phyloP scores from a whole-genome alignment of 2,797 vertebrate species.

The Ctenopoma multispine region DNA sequence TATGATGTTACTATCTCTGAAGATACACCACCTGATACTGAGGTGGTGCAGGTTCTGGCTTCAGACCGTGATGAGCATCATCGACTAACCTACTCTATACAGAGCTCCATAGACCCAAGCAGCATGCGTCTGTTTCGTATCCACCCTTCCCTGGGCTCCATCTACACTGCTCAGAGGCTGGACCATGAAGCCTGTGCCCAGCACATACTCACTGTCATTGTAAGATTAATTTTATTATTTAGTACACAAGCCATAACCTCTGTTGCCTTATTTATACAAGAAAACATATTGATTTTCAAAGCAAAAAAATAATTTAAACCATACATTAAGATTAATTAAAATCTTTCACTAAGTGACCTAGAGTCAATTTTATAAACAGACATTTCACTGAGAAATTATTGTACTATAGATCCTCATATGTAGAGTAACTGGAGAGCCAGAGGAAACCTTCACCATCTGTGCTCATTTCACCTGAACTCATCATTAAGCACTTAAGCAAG shows the following conservation, averaged over 20 bases:
- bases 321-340: no score
- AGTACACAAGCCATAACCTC: no score
- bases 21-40: conserved; percentile 91
- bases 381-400: no score
- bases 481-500: conserved; percentile 36
- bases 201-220: conserved; percentile 95
- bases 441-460: background rate
- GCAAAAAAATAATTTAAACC: no score
- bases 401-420: no score
- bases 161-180: conserved; percentile 91
- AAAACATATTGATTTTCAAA: no score
- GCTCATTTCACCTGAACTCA: conserved; percentile 28
- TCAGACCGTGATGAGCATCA: conserved; percentile 93
- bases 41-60: conserved; percentile 93
- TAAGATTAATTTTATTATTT: conserved; percentile 68
- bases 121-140: conserved; percentile 94
- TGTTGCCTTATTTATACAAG: no score
- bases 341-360: no score
- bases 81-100: conserved; percentile 91
- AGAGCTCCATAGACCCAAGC: conserved; percentile 92
- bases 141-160: conserved; percentile 88
- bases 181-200: conserved; percentile 95
- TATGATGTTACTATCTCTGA: conserved; percentile 94
- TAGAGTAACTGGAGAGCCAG: no score
- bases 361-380: no score